Base-by-base conservation (phyloP, 2,113 vertebrate species). In the Dipodomys merriami region DNA sequence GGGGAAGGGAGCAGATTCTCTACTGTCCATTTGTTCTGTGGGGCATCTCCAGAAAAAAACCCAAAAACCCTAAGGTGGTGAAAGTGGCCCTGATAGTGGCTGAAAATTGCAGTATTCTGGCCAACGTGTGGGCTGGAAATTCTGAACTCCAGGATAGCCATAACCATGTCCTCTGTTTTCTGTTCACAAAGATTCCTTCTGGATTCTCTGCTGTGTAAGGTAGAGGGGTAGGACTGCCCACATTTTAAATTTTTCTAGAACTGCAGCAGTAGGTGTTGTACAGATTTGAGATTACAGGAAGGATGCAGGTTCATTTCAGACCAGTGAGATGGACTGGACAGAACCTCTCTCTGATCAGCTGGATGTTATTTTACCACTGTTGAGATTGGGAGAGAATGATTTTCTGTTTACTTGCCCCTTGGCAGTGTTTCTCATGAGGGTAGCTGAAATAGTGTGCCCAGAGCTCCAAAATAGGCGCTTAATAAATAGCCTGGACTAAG, bases 21-120 rank as follows among this genome's bases (percentile, higher is more conserved):
- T 64, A 89, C 83, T 60, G 9, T 25, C 74, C 65, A 35, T 92
- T 96, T 94, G 92, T 92, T 94, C 57, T 77, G 2, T 81, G 33
- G 80, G 88, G 60, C 57, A 44, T 78, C 81, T 95, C 81, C 29
- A 89, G 83, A 35, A 69, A 81, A 64, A 91, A 86, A 57, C 7
- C 8, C 53, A 57, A 18, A 57, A 13, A 83, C 49, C 25, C 71
- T 67, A 20, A 86, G 20, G 74, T 25, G 49, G 39, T n/a, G 4
- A 2, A 25, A 87, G 81, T 76, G 81, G 20, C 60, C n/a, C 94
- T 85, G 53, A 84, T 85, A 1, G 0, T 85, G 87, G 23, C 67
- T 76, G 35, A 84, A 65, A 83, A 57, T 60, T 74, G 3, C 6
- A 29, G 60, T 68, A 19, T 39, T 9, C 73, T 15, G 60, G 35